A percentile compares a stretch with the other conserved stretches of the same genome.
Evolutionary conservation across 2,113 vertebrate species (phyloP).

Genomic region (Nematolebias whitei): DNA sequence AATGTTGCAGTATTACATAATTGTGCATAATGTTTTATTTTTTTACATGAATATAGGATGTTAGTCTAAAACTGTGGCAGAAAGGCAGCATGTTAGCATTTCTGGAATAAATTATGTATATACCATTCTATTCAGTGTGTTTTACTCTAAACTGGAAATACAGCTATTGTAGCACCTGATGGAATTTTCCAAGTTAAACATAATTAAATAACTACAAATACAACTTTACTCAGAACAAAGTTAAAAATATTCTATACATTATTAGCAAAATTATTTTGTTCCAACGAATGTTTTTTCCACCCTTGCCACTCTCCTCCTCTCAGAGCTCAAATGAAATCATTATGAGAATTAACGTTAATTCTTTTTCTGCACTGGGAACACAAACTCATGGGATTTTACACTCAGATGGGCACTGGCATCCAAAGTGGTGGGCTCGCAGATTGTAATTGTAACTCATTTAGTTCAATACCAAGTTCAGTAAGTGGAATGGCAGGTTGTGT

Average conservation of each 20-base stretch:
- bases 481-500: constrained; percentile 44
- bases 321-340: background rate
- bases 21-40: no score
- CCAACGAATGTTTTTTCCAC: background rate
- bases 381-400: no score
- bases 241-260: background rate
- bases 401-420: no score
- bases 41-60: no score
- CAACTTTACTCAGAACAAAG: background rate
- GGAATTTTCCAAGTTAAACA: background rate
- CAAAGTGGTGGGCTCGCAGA: background rate
- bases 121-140: no score
- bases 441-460: constrained; percentile 37
- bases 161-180: constrained; percentile 11
- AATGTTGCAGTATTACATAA: no score
- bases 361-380: constrained; percentile 1
- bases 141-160: no score
- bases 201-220: background rate
- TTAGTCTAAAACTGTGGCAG: no score
- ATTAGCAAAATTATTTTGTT: no score
- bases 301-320: background rate
- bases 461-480: constrained; percentile 28
- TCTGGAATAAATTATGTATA: no score
- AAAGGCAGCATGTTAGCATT: no score
- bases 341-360: background rate